These are phyloP conservation scores for Tenodera sinensis DNA, from an alignment of 2,888 invertebrate species.

Conservation along the genomic window DNA sequence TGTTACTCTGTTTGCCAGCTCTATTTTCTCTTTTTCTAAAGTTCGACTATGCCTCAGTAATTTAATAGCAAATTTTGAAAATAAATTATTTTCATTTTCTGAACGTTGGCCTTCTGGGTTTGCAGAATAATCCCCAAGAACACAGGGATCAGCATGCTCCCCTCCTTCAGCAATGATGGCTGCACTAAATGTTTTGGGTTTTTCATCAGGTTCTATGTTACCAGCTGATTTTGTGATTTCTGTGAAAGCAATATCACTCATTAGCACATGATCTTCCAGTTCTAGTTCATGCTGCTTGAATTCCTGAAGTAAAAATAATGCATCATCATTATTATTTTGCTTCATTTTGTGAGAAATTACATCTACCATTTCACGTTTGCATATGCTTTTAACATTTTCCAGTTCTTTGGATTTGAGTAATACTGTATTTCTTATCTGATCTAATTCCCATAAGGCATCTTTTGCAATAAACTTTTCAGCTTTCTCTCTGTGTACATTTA, in stretches of 20 bases:
- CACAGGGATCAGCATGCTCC: neutral
- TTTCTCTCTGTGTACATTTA: neutral
- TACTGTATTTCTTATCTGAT: neutral
- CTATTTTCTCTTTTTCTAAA: neutral
- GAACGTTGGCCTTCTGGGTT: neutral
- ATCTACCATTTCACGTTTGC: neutral
- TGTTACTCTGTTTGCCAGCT: neutral
- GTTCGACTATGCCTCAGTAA: neutral
- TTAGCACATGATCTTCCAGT: neutral
- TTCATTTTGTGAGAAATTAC: neutral
- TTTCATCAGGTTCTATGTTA: neutral
- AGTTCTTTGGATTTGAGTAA: neutral
- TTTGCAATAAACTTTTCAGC: neutral
- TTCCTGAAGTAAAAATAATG: neutral
- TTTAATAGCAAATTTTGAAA: neutral
- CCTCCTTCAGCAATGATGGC: neutral
- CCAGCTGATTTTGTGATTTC: no score
- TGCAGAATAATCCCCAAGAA: no score
- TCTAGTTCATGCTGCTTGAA: neutral
- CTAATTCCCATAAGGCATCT: neutral
- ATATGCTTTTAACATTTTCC: neutral
- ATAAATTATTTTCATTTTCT: neutral
- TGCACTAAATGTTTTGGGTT: neutral
- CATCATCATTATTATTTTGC: neutral
- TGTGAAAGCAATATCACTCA: neutral